Conservation (phyloP, 2,888 invertebrate species). For the Aspidiotus rigidus region DNA sequence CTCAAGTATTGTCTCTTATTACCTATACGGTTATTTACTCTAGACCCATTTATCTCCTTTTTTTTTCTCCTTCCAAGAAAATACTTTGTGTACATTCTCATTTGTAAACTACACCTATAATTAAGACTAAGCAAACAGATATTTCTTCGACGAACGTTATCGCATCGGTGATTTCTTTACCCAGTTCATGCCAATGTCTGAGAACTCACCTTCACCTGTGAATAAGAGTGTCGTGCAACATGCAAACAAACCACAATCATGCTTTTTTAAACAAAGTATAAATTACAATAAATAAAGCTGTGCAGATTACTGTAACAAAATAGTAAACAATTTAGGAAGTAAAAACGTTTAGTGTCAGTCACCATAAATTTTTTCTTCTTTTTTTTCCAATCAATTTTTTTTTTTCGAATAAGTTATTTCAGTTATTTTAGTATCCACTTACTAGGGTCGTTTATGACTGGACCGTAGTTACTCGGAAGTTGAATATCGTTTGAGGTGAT, state of each 20-base stretch:
- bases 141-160: no score
- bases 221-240: neutral
- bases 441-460: slow-evolving; percentile 69
- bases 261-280: neutral
- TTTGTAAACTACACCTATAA: no score
- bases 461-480: slow-evolving; percentile 57
- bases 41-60: no score
- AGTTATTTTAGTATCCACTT: slow-evolving; percentile 44
- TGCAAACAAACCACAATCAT: neutral
- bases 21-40: no score
- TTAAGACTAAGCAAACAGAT: no score
- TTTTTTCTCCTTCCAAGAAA: no score
- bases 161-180: no score
- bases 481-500: slow-evolving; percentile 39
- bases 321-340: slow-evolving; percentile 6
- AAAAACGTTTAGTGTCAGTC: slow-evolving; percentile 21
- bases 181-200: slow-evolving; percentile 1
- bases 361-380: slow-evolving; percentile 8
- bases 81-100: no score
- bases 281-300: slow-evolving; percentile 6
- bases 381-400: neutral
- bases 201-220: neutral
- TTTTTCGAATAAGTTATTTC: slow-evolving; percentile 11
- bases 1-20: no score
- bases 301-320: slow-evolving; percentile 10